Evolutionary conservation across 2,888 invertebrate species (phyloP), one percentile per base, ranked within the genome.

Genomic region (Cremastinae sp.): DNA sequence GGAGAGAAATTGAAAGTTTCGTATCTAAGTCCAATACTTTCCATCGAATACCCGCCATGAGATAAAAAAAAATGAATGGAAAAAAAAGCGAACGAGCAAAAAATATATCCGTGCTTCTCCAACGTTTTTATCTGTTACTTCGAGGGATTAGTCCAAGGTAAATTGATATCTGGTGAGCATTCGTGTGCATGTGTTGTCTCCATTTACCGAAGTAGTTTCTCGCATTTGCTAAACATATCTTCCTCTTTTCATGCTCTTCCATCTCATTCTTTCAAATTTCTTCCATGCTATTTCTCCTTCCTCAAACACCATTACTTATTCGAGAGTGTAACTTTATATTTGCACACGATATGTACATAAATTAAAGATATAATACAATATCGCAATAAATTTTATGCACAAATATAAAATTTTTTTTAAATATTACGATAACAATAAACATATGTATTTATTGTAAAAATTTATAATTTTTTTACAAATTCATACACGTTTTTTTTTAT

Each of bases 71-170:
- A n/a, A n/a, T n/a, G n/a, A n/a, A n/a, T n/a, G n/a, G n/a, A n/a
- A n/a, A n/a, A n/a, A n/a, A n/a, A n/a, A n/a, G n/a, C n/a, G n/a
- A n/a, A n/a, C n/a, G 45, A 45, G 34, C 43, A 45, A 61, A 16
- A 12, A 47, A 53, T 61, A 34, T 64, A 71, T 66, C 43, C 47
- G 58, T 8, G 45, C 20, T 47, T 43, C 22, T 58, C 49, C 51
- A 53, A 65, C 70, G 45, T 59, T 70, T 45, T 66, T 43, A 64
- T 70, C 53, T 59, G 53, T 70, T 75, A 75, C 74, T 64, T 65
- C 36, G 10, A 65, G 70, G 64, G 65, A 75, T 75, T 70, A 75
- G 70, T 75, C 65, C 34, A 45, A 45, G 41, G 14, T 47, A 59
- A 53, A 66, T 47, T 22, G 38, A 38, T 38, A 47, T 47, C 47